A percentile compares a stretch with the other conserved stretches of the same genome.
Conservation (phyloP, 2,113 vertebrate species). For the Corythornis cristatus region DNA sequence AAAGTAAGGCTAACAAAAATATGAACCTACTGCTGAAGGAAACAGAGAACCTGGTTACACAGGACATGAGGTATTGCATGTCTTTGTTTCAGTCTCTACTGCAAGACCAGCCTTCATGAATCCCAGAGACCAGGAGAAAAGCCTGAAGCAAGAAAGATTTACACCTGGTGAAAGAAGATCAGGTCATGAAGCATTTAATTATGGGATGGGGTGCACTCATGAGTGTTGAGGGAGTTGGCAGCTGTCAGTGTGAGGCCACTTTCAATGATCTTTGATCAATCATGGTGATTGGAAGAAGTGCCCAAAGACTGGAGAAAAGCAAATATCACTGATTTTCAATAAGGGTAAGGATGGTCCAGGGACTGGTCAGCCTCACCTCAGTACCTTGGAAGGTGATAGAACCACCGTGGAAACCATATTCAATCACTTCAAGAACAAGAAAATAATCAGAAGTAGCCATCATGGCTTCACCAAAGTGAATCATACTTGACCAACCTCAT, state of each 20-base stretch:
- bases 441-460: background rate
- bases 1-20: background rate
- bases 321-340: background rate
- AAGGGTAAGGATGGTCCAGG: background rate
- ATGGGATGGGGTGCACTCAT: background rate
- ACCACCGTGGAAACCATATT: background rate
- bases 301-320: background rate
- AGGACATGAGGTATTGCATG: background rate
- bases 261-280: background rate
- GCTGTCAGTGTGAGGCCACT: background rate
- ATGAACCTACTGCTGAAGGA: background rate
- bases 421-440: background rate
- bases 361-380: background rate
- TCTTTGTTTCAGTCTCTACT: background rate
- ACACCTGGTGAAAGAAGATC: background rate
- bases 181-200: background rate
- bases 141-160: background rate
- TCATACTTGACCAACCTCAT: background rate
- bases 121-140: background rate
- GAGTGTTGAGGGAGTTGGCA: background rate
- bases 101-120: background rate
- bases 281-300: background rate
- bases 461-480: background rate
- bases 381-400: background rate
- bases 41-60: fast-evolving